phyloP scores from a whole-genome alignment of 2,113 vertebrate genomes.

The Nothocercus nigrocapillus region DNA sequence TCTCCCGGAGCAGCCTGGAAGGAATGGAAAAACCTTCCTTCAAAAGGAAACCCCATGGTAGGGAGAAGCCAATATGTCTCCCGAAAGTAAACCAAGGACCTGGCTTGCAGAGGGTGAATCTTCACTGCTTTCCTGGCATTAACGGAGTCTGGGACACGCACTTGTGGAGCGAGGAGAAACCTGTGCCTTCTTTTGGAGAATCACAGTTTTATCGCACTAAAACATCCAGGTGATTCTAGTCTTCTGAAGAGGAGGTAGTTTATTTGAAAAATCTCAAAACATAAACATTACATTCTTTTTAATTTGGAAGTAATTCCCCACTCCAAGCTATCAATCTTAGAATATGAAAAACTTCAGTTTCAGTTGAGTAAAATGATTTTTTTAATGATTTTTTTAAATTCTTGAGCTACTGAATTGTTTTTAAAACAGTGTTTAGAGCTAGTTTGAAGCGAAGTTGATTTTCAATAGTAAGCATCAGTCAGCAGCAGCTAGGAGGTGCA shows the following conservation, averaged over 20 bases:
- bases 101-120: too few species aligned
- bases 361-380: not conserved
- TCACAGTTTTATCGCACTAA: too few species aligned
- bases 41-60: accelerated
- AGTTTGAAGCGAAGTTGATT: not conserved
- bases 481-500: not conserved
- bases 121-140: too few species aligned
- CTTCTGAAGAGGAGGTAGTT: too few species aligned
- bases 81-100: not conserved
- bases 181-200: too few species aligned
- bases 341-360: not conserved
- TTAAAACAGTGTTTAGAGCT: not conserved
- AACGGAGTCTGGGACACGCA: too few species aligned
- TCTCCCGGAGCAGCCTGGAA: accelerated
- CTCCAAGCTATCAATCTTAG: not conserved
- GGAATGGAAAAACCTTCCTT: not conserved
- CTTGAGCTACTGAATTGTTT: too few species aligned
- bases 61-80: not conserved
- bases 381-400: not conserved
- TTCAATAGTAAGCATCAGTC: not conserved
- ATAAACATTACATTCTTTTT: not conserved
- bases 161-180: too few species aligned
- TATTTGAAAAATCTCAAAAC: not conserved
- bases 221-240: too few species aligned
- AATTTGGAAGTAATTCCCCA: not conserved